These are phyloP conservation scores for Onychomys torridus DNA, from an alignment of 2,797 vertebrate genomes.

Conservation along the genomic window DNA sequence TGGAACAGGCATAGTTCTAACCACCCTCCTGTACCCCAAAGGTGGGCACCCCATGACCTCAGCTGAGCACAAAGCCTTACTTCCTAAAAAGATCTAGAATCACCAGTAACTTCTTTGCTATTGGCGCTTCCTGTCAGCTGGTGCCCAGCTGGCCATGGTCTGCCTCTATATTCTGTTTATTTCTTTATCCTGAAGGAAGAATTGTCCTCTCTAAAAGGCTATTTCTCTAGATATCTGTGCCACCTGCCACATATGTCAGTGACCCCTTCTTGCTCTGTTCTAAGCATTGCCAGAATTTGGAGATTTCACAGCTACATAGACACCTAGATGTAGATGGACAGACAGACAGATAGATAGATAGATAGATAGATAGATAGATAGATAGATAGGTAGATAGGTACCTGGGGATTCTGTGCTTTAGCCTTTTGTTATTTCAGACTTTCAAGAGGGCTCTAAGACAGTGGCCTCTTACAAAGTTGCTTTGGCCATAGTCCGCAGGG, in stretches of 20 bases:
- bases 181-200: background rate
- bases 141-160: background rate
- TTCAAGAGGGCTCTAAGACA: background rate
- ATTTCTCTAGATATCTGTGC: background rate
- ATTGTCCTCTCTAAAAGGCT: background rate
- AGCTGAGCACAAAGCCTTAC: background rate
- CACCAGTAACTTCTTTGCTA: background rate
- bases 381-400: background rate
- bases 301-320: background rate
- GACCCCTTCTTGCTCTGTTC: background rate
- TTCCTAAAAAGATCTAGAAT: background rate
- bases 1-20: background rate
- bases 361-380: too few species aligned
- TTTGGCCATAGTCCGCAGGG: background rate
- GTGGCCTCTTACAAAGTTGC: background rate
- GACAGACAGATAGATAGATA: too few species aligned
- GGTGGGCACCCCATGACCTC: background rate
- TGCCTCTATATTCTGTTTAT: background rate
- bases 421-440: background rate
- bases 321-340: background rate
- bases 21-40: background rate
- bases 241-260: background rate
- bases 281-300: background rate
- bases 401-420: background rate
- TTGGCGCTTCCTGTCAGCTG: background rate